Evolutionary conservation across 2,797 vertebrate genomes (phyloP), one percentile per base, ranked within the genome.

Genomic region (Phrynocephalus vlangalii): DNA sequence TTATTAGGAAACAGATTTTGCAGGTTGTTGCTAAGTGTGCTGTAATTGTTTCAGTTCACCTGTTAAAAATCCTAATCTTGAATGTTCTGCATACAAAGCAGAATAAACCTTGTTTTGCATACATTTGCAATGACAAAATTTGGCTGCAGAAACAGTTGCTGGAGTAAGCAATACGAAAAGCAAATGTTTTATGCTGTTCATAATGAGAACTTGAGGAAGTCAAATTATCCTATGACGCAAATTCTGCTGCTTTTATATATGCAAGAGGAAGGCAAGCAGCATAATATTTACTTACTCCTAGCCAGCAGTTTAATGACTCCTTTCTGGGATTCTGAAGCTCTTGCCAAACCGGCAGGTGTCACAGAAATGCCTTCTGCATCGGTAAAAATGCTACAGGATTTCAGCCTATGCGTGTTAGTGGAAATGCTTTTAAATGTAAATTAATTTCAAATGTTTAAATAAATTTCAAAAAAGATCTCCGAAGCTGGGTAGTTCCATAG

Each of bases 31-130:
- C 18, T 68, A 89, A 90, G 48, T 26, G 38, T 73, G 68, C 50
- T 87, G n/a, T 2, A 78, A 18, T 16, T 3, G 88, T 94, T 90
- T 80, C 48, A 86, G 2, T 89, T 93, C 44, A 81, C 91, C 86
- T 91, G 82, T 9, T 73, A 67, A 67, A 87, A 87, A 88, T 77
- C 0, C 6, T 70, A 86, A 33, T 83, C 48, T n/a, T 77, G 20
- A 78, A 52, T 26, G 0, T 56, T 30, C 20, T 89, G 88, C 89
- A 84, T 90, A 10, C 28, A 84, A 88, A 82, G 86, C 79, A 83
- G 30, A 26, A 26, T 90, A 93, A 94, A 93, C 82, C 63, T 72
- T 90, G 82, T 38, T 85, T 79, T 82, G 48, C 18, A 9, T 83
- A 89, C 48, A 7, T 82, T 76, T 6, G 2, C 15, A 73, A 56